These are phyloP conservation scores for Calcarius lapponicus DNA, from an alignment of 2,797 vertebrate species.

Conservation along the genomic window DNA sequence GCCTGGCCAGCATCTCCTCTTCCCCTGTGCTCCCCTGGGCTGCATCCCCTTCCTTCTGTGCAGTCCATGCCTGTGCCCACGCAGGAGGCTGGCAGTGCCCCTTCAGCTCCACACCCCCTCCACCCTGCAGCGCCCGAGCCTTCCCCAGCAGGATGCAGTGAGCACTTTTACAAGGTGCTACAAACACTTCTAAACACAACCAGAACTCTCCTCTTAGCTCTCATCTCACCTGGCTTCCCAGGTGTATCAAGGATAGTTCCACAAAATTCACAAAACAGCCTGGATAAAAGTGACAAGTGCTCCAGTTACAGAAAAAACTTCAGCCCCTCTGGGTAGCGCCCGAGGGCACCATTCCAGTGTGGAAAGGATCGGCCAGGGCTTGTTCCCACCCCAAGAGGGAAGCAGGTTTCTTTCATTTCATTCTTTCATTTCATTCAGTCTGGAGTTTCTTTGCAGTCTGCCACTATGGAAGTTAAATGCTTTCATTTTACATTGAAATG, in stretches of 20 bases:
- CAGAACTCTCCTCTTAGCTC: neutral
- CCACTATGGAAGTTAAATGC: neutral
- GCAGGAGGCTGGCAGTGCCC: neutral
- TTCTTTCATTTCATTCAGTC: neutral
- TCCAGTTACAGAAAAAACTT: neutral
- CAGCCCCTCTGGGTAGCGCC: neutral
- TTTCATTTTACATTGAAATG: constrained; percentile 38
- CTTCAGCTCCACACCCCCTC: neutral
- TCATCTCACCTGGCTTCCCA: neutral
- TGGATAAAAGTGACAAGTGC: neutral
- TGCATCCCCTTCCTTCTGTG: neutral
- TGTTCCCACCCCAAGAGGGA: neutral
- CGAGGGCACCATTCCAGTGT: neutral
- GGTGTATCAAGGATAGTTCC: neutral
- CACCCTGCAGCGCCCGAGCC: fast-evolving
- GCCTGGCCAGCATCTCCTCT: neutral
- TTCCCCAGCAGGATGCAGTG: neutral
- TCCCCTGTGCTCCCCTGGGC: neutral
- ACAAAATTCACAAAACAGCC: neutral
- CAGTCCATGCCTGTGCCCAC: fast-evolving
- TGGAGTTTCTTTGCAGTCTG: neutral
- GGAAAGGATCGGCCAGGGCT: neutral
- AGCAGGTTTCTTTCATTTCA: neutral
- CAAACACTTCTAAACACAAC: neutral
- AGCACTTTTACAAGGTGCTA: neutral